Percentiles rank a stretch among this genome's conserved stretches.
Conservation (phyloP, 2,113 vertebrate species). For the Chionodraco myersi region DNA sequence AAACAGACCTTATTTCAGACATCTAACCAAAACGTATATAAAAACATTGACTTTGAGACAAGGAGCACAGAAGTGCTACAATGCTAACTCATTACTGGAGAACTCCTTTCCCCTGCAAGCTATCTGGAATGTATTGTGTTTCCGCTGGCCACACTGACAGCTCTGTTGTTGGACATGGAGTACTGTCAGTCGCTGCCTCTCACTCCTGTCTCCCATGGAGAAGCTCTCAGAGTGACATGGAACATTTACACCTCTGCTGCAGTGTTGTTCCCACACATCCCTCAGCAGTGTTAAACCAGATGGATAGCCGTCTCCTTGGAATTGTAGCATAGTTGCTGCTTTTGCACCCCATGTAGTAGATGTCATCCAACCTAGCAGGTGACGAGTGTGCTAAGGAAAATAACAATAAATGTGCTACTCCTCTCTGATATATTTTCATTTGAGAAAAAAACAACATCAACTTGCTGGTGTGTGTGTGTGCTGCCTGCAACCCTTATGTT, state of each 20-base stretch:
- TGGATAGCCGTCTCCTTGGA: constrained; percentile 58
- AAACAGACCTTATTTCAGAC: no score
- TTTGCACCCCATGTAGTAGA: constrained; percentile 20
- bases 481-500: neutral
- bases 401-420: constrained; percentile 33
- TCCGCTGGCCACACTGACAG: constrained; percentile 34
- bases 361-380: constrained; percentile 25
- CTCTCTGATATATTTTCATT: constrained; percentile 22
- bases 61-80: no score
- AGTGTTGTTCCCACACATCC: constrained; percentile 68
- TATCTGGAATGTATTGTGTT: constrained; percentile 21
- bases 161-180: constrained; percentile 55
- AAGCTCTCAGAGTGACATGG: constrained; percentile 65
- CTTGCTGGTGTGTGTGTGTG: neutral
- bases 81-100: no score
- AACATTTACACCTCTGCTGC: constrained; percentile 73
- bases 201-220: constrained; percentile 51
- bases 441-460: neutral
- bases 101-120: neutral
- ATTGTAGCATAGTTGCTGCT: constrained; percentile 29
- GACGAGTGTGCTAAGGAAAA: constrained; percentile 10
- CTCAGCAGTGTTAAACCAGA: constrained; percentile 75
- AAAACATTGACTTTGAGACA: no score
- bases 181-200: constrained; percentile 47
- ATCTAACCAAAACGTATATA: no score